Evolutionary conservation across 2,888 invertebrate species (phyloP).

Genomic region (Chironomus tentans): DNA sequence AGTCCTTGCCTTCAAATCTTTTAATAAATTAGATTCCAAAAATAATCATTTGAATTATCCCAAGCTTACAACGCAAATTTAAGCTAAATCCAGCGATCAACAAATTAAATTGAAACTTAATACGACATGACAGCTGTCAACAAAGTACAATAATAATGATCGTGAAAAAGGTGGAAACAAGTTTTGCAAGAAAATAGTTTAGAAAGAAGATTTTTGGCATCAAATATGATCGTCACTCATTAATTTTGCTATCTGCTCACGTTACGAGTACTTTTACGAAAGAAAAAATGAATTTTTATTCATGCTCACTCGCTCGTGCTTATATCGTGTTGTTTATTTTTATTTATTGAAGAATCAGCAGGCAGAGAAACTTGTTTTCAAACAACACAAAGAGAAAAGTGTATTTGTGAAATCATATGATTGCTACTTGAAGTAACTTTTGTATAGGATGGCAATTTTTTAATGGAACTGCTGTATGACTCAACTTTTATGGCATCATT

Average conservation of each 20-base stretch:
- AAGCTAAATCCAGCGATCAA: too few relatives aligned
- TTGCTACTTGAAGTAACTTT: too few relatives aligned
- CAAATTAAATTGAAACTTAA: too few relatives aligned
- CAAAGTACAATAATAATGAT: not conserved
- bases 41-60: too few relatives aligned
- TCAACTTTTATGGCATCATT: too few relatives aligned
- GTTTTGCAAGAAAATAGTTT: not conserved
- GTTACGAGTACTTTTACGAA: not conserved
- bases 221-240: not conserved
- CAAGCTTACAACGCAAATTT: too few relatives aligned
- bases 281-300: not conserved
- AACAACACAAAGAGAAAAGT: not conserved
- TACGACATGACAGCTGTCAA: too few relatives aligned
- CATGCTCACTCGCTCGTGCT: not conserved
- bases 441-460: too few relatives aligned
- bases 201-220: not conserved
- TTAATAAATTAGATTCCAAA: too few relatives aligned
- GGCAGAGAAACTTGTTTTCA: constrained; percentile 2
- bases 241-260: not conserved
- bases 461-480: too few relatives aligned
- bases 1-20: too few relatives aligned
- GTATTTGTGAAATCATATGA: too few relatives aligned
- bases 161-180: not conserved
- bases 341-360: constrained; percentile 6
- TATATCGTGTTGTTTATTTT: constrained; percentile 8